Conservation (phyloP, 64 coral and sea anemone genomes). For the Trachythela sp. region DNA sequence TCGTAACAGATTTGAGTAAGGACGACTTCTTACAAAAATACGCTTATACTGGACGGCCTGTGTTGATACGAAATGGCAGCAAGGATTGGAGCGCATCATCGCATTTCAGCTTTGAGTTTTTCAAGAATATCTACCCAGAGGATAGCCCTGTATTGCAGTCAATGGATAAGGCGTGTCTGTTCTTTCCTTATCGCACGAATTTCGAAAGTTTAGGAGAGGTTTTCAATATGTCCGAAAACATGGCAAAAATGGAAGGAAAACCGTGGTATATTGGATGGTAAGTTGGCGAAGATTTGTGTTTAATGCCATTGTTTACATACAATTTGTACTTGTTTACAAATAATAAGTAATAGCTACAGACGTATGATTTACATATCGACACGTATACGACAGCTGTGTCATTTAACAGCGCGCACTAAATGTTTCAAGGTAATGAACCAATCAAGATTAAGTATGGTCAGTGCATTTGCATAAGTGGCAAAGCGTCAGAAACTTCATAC, state of each 20-base stretch:
- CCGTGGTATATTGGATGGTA: slow-evolving; percentile 96
- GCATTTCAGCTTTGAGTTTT: slow-evolving; percentile 89
- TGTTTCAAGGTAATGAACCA: too few species aligned
- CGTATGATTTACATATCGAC: too few species aligned
- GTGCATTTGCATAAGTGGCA: too few species aligned
- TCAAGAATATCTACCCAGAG: slow-evolving; percentile 67
- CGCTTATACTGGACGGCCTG: slow-evolving; percentile 70
- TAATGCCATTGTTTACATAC: not conserved
- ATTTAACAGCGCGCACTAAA: too few species aligned
- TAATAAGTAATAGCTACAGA: not conserved
- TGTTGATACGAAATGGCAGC: slow-evolving; percentile 70
- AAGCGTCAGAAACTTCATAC: too few species aligned
- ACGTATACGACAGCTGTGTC: too few species aligned
- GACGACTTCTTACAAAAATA: slow-evolving; percentile 71
- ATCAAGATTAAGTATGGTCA: too few species aligned
- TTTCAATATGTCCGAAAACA: slow-evolving; percentile 88
- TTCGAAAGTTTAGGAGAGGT: slow-evolving; percentile 72
- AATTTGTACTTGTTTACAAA: not conserved
- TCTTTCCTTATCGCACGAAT: slow-evolving; percentile 78
- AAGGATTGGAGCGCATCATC: slow-evolving; percentile 72
- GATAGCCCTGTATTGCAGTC: slow-evolving; percentile 64
- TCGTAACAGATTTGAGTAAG: slow-evolving; percentile 45
- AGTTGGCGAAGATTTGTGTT: not conserved
- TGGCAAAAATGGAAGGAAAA: slow-evolving; percentile 83
- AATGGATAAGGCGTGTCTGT: slow-evolving; percentile 68